Conservation (phyloP, 53 echinoderm and acorn worm species). For the Paracentrotus lividus region DNA sequence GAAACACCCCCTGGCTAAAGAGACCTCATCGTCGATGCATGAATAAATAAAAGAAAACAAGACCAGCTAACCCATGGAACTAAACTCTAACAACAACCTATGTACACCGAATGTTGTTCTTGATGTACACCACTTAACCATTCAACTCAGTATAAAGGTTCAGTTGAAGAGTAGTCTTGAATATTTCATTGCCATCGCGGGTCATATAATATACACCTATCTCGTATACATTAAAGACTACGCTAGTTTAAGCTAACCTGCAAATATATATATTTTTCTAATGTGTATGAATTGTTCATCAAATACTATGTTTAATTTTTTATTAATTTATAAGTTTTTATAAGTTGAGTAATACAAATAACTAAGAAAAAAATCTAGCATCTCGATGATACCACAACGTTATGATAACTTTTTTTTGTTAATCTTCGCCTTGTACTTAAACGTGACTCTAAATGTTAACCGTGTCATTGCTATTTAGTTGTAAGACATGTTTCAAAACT, state of each 20-base stretch:
- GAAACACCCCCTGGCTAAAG: conserved; percentile 39
- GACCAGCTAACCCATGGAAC: not conserved
- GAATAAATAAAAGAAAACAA: conserved; percentile 38
- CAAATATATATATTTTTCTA: no score
- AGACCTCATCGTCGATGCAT: conserved; percentile 48
- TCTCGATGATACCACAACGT: no score
- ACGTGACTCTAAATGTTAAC: no score
- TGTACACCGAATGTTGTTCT: not conserved
- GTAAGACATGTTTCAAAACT: not conserved
- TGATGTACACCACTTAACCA: conserved; percentile 26
- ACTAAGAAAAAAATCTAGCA: no score
- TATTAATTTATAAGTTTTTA: no score
- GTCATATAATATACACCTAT: not conserved
- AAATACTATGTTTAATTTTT: no score
- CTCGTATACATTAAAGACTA: not conserved
- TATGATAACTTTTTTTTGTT: no score
- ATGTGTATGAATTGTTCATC: no score
- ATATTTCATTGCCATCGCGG: not conserved
- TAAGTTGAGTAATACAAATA: no score
- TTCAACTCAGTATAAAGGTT: conserved; percentile 26
- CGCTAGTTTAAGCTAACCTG: not conserved
- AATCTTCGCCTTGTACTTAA: no score
- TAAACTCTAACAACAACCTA: conserved; percentile 6
- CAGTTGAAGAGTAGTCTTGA: not conserved
- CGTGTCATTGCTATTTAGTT: no score